Conservation (phyloP, 2,888 invertebrate genomes). For the Hypomecis punctinalis region DNA sequence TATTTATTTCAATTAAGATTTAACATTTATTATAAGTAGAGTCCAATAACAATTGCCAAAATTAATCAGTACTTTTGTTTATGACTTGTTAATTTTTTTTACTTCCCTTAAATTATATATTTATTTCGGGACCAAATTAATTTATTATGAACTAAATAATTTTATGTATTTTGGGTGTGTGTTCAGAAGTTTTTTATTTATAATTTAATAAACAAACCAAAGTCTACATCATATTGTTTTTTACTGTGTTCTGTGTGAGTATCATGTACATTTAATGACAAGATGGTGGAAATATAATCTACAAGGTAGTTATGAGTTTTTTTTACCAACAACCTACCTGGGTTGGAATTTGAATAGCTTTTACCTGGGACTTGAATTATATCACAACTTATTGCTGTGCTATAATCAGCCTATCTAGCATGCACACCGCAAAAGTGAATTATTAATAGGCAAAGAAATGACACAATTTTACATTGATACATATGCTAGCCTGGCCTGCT, state of each 20-base stretch:
- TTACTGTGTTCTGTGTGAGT: conserved; percentile 70
- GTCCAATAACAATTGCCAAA: conserved; percentile 82
- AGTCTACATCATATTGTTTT: conserved; percentile 80
- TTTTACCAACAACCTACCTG: conserved; percentile 34
- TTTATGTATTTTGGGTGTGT: conserved; percentile 79
- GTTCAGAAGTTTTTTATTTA: conserved; percentile 82
- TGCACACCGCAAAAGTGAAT: too few species aligned
- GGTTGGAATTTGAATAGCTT: neutral
- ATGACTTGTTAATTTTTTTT: conserved; percentile 74
- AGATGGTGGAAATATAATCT: conserved; percentile 71
- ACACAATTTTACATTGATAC: too few species aligned
- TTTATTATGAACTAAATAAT: conserved; percentile 80
- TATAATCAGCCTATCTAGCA: too few species aligned
- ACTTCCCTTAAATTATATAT: conserved; percentile 78
- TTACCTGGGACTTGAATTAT: too few species aligned
- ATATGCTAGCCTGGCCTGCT: too few species aligned
- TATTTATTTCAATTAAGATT: conserved; percentile 81
- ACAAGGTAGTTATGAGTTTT: conserved; percentile 65
- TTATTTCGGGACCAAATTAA: conserved; percentile 85
- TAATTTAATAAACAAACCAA: conserved; percentile 84
- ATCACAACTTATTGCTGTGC: too few species aligned
- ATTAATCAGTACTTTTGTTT: conserved; percentile 81
- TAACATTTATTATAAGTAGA: conserved; percentile 76
- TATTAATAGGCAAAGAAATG: too few species aligned
- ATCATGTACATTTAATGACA: conserved; percentile 70